A percentile compares a stretch with the other conserved stretches of the same genome.
Conservation (phyloP, 2,797 vertebrate genomes). For the Novumbra hubbsi region DNA sequence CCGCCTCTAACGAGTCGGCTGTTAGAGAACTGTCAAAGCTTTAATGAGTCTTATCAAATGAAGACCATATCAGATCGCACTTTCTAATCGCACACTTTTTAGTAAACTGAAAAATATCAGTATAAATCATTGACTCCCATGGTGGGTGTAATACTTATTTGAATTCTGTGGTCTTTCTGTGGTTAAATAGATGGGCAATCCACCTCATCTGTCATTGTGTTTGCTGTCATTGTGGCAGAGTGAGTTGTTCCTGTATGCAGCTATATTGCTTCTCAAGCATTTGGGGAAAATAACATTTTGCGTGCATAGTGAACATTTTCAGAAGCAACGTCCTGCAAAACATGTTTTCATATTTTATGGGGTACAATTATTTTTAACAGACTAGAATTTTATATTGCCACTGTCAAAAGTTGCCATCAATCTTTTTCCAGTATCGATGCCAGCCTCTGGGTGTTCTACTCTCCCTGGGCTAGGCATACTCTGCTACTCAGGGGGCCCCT, state of each 20-base stretch:
- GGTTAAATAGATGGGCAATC: not conserved
- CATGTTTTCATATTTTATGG: not conserved
- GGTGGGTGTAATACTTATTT: not conserved
- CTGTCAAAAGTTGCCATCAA: conserved; percentile 13
- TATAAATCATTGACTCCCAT: not conserved
- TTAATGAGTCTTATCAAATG: conserved; percentile 20
- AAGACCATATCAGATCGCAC: conserved; percentile 34
- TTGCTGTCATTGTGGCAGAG: conserved; percentile 16
- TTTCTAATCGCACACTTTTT: conserved; percentile 38
- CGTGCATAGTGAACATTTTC: conserved; percentile 17
- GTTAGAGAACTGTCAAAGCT: not conserved
- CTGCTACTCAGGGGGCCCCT: conserved; percentile 15
- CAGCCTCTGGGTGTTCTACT: not conserved
- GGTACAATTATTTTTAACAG: not conserved
- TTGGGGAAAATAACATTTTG: conserved; percentile 43
- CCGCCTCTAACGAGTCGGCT: conserved; percentile 11
- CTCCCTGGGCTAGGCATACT: conserved; percentile 4
- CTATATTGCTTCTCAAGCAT: conserved; percentile 28
- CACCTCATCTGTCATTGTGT: conserved; percentile 16
- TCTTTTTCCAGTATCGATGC: conserved; percentile 23
- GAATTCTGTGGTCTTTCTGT: not conserved
- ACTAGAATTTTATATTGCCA: not conserved
- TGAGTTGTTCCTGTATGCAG: conserved; percentile 11
- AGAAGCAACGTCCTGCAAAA: not conserved
- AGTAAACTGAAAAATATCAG: conserved; percentile 24